Conservation (phyloP, 2,888 invertebrate genomes). For the Muschampia plurimacula region DNA sequence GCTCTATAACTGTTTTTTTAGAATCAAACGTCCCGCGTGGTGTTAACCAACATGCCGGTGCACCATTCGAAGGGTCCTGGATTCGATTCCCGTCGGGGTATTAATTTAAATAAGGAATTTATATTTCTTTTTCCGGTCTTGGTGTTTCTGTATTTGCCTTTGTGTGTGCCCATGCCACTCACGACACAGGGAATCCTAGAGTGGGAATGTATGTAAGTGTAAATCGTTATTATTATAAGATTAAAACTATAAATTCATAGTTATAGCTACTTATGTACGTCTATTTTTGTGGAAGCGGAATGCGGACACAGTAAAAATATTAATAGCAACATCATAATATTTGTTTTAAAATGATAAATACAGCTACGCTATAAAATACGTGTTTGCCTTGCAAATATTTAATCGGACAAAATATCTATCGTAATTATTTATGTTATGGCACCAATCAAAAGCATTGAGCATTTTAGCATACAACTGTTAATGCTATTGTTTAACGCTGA, state of each 20-base stretch:
- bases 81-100: too few relatives aligned
- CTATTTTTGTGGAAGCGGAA: background rate
- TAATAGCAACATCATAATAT: background rate
- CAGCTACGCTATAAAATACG: constrained; percentile 21
- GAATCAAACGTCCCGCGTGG: too few relatives aligned
- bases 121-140: too few relatives aligned
- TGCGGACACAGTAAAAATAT: constrained; percentile 4
- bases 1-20: too few relatives aligned
- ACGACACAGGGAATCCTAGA: too few relatives aligned
- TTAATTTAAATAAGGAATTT: too few relatives aligned
- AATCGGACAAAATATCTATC: constrained; percentile 23
- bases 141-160: too few relatives aligned
- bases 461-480: constrained; percentile 45
- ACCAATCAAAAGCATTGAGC: constrained; percentile 37
- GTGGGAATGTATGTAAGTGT: too few relatives aligned
- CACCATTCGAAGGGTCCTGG: too few relatives aligned
- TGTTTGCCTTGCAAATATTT: constrained; percentile 35
- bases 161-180: too few relatives aligned
- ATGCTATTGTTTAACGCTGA: constrained; percentile 45
- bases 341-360: constrained; percentile 17
- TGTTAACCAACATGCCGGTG: too few relatives aligned
- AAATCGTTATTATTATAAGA: too few relatives aligned
- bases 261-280: background rate
- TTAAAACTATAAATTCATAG: background rate
- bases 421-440: constrained; percentile 35